Conservation (phyloP, 2,113 vertebrate genomes). For the Leptobrachium leishanense region DNA sequence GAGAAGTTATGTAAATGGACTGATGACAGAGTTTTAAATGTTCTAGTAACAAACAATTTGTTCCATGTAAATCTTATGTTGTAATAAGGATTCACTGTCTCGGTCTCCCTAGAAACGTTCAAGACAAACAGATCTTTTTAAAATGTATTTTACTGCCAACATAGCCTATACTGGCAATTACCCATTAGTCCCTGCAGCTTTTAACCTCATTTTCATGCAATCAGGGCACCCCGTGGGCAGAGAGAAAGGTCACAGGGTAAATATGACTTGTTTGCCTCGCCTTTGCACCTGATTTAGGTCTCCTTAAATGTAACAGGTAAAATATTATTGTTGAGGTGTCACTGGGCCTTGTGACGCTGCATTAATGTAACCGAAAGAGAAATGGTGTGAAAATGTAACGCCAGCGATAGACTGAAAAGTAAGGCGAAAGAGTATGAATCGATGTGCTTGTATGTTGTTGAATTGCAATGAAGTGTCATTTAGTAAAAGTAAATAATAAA, state of each 20-base stretch:
- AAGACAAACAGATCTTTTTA: background rate
- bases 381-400: too few relatives aligned
- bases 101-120: slow-evolving; percentile 6
- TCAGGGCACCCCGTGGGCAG: background rate
- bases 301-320: too few relatives aligned
- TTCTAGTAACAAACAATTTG: slow-evolving; percentile 1
- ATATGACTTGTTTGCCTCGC: too few relatives aligned
- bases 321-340: too few relatives aligned
- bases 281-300: too few relatives aligned
- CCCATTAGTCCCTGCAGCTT: background rate
- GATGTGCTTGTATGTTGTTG: too few relatives aligned
- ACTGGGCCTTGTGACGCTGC: too few relatives aligned
- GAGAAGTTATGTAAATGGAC: background rate
- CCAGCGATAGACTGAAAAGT: too few relatives aligned
- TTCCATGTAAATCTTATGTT: slow-evolving; percentile 2
- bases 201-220: background rate
- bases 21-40: slow-evolving; percentile 5
- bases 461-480: too few relatives aligned
- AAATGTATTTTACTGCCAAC: background rate
- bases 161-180: background rate
- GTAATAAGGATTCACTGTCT: background rate
- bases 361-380: too few relatives aligned
- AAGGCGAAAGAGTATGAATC: too few relatives aligned
- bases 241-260: background rate
- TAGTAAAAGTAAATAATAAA: too few relatives aligned